Base-by-base conservation (phyloP, 2,888 invertebrate genomes). In the Ommatoiulus sabulosus region DNA sequence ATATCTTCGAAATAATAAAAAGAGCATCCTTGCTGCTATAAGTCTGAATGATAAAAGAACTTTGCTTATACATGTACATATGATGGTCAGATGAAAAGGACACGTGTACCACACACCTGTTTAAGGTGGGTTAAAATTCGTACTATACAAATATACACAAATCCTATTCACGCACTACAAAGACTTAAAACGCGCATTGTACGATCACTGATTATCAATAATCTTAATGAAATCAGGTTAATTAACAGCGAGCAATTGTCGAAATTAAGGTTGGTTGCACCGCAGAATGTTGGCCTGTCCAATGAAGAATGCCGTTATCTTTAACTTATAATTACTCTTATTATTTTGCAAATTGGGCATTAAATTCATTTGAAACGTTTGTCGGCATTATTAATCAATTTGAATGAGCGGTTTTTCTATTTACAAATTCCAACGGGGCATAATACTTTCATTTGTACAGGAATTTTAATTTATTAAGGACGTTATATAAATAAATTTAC, bases 331-430 rank as follows among this genome's bases (percentile, higher is more conserved):
- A 72, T 72, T 24, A 24, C 72, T 72, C 72, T 8, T 72, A 24
- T 52, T 52, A 24, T 72, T 72, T 24, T 72, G 72, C 72, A 72
- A 72, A 72, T 72, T 72, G 24, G 72, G 72, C 72, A 24, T 72
- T 72, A 72, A 72, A 72, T 72, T 24, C n/a, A 72, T 24, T 72
- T 72, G 24, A 72, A 72, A 72, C 72, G 72, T 72, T 72, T 72
- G 72, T 72, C 72, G 72, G 72, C 72, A 72, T 72, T 24, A 24
- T 72, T 24, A 72, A 72, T 72, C 72, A 72, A 72, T 72, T 72
- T 72, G 24, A 72, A 72, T 8, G 24, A 12, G 63, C 20, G 63
- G 24, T 72, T 24, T 24, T 24, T 24, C 7, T 52, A 52, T 72
- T 72, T 72, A 8, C 24, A 24, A 24, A 72, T 72, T 72, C 20